Base-by-base conservation (phyloP, 2,797 vertebrate species). In the Aeoliscus strigatus region DNA sequence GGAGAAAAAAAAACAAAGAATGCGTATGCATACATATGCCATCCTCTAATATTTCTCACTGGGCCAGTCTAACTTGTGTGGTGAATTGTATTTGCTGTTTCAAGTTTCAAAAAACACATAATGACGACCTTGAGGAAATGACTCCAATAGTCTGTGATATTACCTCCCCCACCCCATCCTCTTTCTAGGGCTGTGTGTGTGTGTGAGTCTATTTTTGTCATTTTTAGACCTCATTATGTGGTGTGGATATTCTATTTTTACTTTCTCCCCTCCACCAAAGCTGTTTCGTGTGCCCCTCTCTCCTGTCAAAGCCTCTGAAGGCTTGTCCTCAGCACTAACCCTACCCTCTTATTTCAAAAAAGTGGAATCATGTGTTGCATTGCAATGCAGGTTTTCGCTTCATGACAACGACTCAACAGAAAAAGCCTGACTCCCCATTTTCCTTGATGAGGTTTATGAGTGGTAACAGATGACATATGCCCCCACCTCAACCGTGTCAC, bases 161-260 rank as follows among this genome's bases (percentile, higher is more conserved):
- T 42, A 27, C 26, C 31, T 50, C 23, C 44, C 21, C 24, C 28
- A 2, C 8, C 32, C 25, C 16, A 6, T 17, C 27, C 39, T 35
- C 29, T 33, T 24, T 61, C 31, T 17, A 37, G 23, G 12, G 17
- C 39, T 28, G 13, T 51, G 8, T 35, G 40, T 59, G n/a, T n/a
- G n/a, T n/a, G n/a, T n/a, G n/a, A n/a, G n/a, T n/a, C 50, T 73
- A 57, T 57, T 60, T 79, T 78, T 41, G 49, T 39, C 39, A 4
- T 75, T 82, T 70, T 67, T 66, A 62, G 50, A 76, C 52, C 65
- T 77, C 51, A 80, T 82, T 79, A 79, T 81, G 79, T 71, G 78
- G 82, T 55, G 41, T 8, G 44, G 54, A 30, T 27, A 30, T 37
- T 74, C 70, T 83, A 83, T 85, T 79, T 83, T 77, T 81, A 74